Evolutionary conservation across 2,888 invertebrate genomes (phyloP).

Genomic region (Cyaniris semiargus): DNA sequence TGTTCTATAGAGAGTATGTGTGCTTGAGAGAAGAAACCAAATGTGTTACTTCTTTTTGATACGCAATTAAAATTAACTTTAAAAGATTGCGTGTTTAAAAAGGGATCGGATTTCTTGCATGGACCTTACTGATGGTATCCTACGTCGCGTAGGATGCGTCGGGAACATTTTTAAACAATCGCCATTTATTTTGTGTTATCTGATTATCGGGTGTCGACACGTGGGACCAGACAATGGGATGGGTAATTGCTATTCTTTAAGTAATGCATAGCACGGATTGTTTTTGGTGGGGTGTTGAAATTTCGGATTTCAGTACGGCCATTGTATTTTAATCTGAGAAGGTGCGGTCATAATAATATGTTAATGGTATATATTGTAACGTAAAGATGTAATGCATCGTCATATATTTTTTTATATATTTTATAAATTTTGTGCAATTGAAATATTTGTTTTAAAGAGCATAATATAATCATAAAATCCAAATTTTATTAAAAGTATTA

Average conservation of each 20-base stretch:
- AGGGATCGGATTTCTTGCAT: not conserved
- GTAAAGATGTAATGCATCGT: not conserved
- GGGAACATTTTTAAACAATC: conserved; percentile 19
- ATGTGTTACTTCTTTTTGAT: not conserved
- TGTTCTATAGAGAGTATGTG: not conserved
- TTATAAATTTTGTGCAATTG: not conserved
- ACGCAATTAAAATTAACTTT: not conserved
- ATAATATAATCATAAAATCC: too few relatives aligned
- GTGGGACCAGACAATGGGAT: not conserved
- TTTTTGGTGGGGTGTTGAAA: not conserved
- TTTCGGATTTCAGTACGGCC: not conserved
- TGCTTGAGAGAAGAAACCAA: not conserved
- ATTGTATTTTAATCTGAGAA: conserved; percentile 6
- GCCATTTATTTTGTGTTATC: conserved; percentile 19
- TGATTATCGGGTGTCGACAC: conserved; percentile 20
- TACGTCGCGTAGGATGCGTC: not conserved
- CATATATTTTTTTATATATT: not conserved
- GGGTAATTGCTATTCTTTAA: not conserved
- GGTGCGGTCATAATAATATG: not conserved
- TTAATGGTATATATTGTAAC: not conserved
- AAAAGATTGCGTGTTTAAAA: conserved; percentile 1
- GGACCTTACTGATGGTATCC: conserved; percentile 15
- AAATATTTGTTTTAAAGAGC: not conserved
- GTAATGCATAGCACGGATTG: not conserved
- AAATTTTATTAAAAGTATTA: too few relatives aligned